Conservation (phyloP, 2,888 invertebrate genomes). For the Thecophora atra region DNA sequence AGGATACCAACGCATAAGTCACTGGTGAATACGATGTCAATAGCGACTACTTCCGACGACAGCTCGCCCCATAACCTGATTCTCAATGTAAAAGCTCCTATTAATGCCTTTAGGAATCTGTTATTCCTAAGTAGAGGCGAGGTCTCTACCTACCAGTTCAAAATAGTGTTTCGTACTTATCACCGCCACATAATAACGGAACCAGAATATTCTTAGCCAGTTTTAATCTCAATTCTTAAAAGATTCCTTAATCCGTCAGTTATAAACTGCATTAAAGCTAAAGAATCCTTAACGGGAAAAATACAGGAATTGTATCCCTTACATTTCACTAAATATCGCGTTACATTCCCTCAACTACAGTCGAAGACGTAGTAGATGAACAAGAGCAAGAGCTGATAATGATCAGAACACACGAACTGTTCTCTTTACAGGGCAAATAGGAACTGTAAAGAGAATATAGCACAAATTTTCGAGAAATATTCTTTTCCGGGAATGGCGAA, state of each 20-base stretch:
- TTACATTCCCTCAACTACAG: slow-evolving; percentile 21
- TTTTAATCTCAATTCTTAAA: slow-evolving; percentile 27
- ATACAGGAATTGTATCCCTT: slow-evolving; percentile 33
- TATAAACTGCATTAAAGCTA: slow-evolving; percentile 32
- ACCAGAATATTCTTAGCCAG: slow-evolving; percentile 12
- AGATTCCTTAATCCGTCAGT: slow-evolving; percentile 32
- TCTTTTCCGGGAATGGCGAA: not conserved
- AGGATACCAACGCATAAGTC: too few species aligned
- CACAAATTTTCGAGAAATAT: slow-evolving; percentile 13
- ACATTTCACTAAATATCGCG: slow-evolving; percentile 35
- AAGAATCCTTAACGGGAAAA: slow-evolving; percentile 25
- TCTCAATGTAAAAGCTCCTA: too few species aligned
- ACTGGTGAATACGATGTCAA: too few species aligned
- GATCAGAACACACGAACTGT: not conserved
- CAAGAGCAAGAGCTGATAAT: not conserved
- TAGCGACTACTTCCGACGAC: too few species aligned
- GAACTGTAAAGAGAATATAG: slow-evolving; percentile 9
- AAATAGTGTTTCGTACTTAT: too few species aligned
- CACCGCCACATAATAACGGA: slow-evolving; percentile 33
- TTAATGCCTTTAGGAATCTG: too few species aligned
- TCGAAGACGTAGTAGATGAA: not conserved
- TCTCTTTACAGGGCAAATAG: slow-evolving; percentile 11
- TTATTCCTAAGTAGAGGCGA: too few species aligned
- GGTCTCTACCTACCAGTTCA: too few species aligned
- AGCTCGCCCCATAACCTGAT: too few species aligned